Conservation (phyloP, 1,140 invertebrate species). For the Chionoecetes opilio region DNA sequence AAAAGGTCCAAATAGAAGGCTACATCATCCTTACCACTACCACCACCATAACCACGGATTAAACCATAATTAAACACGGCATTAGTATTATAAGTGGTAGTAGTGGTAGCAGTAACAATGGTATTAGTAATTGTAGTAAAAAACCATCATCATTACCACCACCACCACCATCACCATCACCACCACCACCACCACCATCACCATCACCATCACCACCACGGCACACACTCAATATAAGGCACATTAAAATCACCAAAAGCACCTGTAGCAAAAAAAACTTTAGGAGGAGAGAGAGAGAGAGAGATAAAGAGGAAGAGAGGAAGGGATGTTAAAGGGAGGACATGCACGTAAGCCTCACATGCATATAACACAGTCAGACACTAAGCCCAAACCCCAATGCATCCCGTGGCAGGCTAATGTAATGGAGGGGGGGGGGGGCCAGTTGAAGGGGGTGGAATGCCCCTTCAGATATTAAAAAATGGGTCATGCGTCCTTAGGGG, state of each 20-base stretch:
- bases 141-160: too few relatives aligned
- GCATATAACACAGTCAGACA: slow-evolving; percentile 14
- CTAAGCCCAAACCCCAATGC: not conserved
- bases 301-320: not conserved
- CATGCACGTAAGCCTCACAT: not conserved
- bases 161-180: not conserved
- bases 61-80: too few relatives aligned
- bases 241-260: too few relatives aligned
- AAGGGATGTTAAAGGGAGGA: not conserved
- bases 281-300: not conserved
- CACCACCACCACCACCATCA: not conserved
- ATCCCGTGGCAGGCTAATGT: too few relatives aligned
- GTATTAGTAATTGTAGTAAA: slow-evolving; percentile 3
- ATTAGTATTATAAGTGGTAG: not conserved
- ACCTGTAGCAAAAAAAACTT: too few relatives aligned
- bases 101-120: not conserved
- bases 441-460: not conserved
- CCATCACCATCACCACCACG: not conserved
- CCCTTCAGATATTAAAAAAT: not conserved
- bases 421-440: not conserved
- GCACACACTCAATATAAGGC: too few relatives aligned
- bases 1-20: too few relatives aligned
- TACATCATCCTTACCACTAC: too few relatives aligned
- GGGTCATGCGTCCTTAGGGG: not conserved
- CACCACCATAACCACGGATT: too few relatives aligned